Percentiles rank a stretch among this genome's conserved stretches.
Evolutionary conservation across 2,113 vertebrate genomes (phyloP).

Genomic region (Excalfactoria chinensis): DNA sequence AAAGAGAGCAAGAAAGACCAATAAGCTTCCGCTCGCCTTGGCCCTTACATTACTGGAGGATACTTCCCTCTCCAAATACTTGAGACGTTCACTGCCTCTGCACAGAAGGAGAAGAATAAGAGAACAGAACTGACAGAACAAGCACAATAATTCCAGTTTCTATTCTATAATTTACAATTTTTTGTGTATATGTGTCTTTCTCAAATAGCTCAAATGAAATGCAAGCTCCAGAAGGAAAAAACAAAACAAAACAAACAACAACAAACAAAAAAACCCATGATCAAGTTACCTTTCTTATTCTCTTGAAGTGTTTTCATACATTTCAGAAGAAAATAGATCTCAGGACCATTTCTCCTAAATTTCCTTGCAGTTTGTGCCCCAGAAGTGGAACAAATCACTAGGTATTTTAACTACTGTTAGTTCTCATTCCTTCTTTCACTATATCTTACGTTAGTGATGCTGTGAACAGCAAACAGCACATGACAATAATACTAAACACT

Average conservation of each 20-base stretch:
- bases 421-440: neutral
- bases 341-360: conserved; percentile 8
- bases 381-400: neutral
- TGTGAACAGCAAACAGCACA: neutral
- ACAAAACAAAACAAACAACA: too few relatives aligned
- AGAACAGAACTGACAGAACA: neutral
- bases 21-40: neutral
- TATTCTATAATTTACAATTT: neutral
- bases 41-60: neutral
- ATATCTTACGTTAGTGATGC: neutral
- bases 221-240: neutral
- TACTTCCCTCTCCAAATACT: neutral
- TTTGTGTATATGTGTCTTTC: neutral
- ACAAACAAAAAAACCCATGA: too few relatives aligned
- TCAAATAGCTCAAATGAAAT: neutral
- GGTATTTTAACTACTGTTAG: neutral
- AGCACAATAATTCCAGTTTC: rapidly evolving
- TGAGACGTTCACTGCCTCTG: neutral
- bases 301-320: neutral
- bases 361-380: conserved; percentile 12
- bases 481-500: neutral
- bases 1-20: neutral
- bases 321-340: neutral
- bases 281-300: neutral
- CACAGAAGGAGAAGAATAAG: neutral